A percentile compares a stretch with the other conserved stretches of the same genome.
Evolutionary conservation across 2,888 invertebrate species (phyloP).

Genomic region (Platerodrilus igneus): DNA sequence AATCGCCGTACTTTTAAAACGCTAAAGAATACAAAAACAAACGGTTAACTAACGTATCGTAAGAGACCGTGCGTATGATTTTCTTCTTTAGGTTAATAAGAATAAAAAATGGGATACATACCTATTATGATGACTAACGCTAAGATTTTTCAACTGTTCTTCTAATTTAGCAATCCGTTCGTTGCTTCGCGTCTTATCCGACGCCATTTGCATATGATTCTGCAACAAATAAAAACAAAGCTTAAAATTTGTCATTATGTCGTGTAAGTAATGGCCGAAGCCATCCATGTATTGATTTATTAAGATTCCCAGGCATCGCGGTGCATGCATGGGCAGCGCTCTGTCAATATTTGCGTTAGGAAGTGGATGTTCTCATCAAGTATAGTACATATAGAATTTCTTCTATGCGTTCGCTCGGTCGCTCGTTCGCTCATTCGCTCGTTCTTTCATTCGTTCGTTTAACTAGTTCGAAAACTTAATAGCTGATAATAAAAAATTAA

Average conservation of each 20-base stretch:
- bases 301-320: conserved; percentile 43
- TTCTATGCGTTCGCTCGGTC: too few species aligned
- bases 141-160: conserved; percentile 57
- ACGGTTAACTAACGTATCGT: too few species aligned
- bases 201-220: conserved; percentile 62
- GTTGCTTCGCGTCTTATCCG: conserved; percentile 62
- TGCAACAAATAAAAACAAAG: conserved; percentile 43
- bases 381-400: conserved; percentile 43
- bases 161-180: conserved; percentile 64
- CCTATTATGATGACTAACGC: conserved; percentile 29
- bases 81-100: too few species aligned
- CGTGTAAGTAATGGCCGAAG: conserved; percentile 38
- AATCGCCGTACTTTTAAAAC: too few species aligned
- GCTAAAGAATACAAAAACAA: conserved; percentile 3
- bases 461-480: too few species aligned
- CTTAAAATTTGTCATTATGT: too few species aligned
- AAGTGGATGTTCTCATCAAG: conserved; percentile 58
- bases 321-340: conserved; percentile 47
- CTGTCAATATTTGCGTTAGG: conserved; percentile 63
- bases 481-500: too few species aligned
- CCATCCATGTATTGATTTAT: conserved; percentile 42
- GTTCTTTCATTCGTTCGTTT: too few species aligned
- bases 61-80: too few species aligned
- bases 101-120: conserved; percentile 6
- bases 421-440: too few species aligned